Evolutionary conservation across 1,140 invertebrate species (phyloP), one percentile per base, ranked within the genome.

Genomic region (Saccostrea cuccullata): DNA sequence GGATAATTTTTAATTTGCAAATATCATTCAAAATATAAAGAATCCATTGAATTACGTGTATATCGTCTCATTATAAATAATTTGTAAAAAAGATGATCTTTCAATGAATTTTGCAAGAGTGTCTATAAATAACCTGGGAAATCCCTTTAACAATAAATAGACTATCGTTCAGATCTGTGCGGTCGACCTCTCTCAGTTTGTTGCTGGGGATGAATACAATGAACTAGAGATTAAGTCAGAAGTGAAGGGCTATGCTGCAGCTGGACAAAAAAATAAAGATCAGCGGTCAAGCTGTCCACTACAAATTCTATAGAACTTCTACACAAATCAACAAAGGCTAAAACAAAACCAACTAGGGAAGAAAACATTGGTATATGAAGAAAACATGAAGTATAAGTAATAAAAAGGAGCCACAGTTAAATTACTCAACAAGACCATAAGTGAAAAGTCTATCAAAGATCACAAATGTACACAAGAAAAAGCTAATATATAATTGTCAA

Each of bases 321-420:
- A 77, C 70, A 77, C 70, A 77, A 30, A 77, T 77, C 70, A 77
- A 77, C 70, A 23, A 77, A 26, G 26, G 70, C 70, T 30, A 77
- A 77, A 77, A 77, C 70, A 77, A 77, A 77, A 77, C 70, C 70
- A 77, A 77, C 70, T 26, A 77, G 70, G 70, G 70, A 77, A 77
- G 70, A 30, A 77, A 77, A 77, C 70, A 77, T 36, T 26, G 70
- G 70, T 77, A 77, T 77, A 77, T 77, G 23, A n/a, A 30, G 70
- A 77, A 77, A 77, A 77, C 70, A 77, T 77, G 70, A 77, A 36
- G 70, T 77, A 77, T 30, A 77, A 36, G 70, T 30, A 15, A 30
- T 30, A 77, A 30, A 77, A 77, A 77, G 26, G 9, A 36, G 26
- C 26, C 70, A 77, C 30, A 36, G 26, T 77, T 77, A 77, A 77